These are phyloP conservation scores for Melanerpes aurifrons DNA, from an alignment of 2,113 vertebrate species.

Conservation along the genomic window DNA sequence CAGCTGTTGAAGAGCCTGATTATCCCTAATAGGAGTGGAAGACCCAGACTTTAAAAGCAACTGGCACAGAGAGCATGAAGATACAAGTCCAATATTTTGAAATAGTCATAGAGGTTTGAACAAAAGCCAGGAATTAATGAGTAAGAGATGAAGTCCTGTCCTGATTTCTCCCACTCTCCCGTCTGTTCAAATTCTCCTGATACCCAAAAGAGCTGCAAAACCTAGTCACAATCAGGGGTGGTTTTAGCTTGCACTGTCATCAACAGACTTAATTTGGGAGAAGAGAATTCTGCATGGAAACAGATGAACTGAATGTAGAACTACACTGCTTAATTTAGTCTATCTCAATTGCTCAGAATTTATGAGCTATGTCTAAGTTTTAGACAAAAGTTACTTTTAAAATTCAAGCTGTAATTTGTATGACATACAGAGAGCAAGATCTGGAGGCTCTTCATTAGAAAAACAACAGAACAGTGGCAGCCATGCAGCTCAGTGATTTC, in stretches of 20 bases:
- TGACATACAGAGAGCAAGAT: not conserved
- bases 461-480: not conserved
- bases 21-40: constrained; percentile 9
- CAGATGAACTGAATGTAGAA: not conserved
- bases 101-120: constrained; percentile 53
- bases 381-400: not conserved
- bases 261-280: constrained; percentile 2
- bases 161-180: constrained; percentile 57
- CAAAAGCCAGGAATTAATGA: constrained; percentile 65
- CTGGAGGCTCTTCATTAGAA: not conserved
- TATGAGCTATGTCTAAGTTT: not conserved
- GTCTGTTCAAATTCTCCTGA: constrained; percentile 48
- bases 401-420: not conserved
- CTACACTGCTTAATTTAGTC: not conserved
- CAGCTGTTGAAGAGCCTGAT: constrained; percentile 42
- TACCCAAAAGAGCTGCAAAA: constrained; percentile 20
- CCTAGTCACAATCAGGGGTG: constrained; percentile 1
- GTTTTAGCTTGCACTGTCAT: constrained; percentile 35
- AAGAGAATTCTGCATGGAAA: constrained; percentile 39
- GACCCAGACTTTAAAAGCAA: constrained; percentile 34
- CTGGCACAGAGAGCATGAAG: constrained; percentile 32
- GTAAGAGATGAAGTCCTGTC: constrained; percentile 46
- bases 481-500: not conserved
- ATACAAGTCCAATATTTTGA: constrained; percentile 55
- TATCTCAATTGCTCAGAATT: not conserved